Conservation (phyloP, 2,888 invertebrate genomes). For the Rhagophthalmus giganteus region DNA sequence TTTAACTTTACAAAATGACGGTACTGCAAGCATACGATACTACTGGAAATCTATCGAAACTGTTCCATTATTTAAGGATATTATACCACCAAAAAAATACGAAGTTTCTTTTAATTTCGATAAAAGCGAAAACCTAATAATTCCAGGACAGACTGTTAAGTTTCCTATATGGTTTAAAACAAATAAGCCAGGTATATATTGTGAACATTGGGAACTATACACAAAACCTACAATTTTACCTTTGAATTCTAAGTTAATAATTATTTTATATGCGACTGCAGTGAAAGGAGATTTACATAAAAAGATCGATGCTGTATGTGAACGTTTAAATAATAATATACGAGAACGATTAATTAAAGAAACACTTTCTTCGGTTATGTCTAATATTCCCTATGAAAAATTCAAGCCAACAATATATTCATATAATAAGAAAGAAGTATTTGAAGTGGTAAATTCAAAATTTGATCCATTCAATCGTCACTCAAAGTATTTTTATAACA, state of each 20-base stretch:
- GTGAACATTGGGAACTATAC: constrained; percentile 59
- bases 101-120: constrained; percentile 58
- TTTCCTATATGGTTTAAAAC: constrained; percentile 59
- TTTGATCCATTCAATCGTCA: constrained; percentile 20
- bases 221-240: constrained; percentile 55
- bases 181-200: constrained; percentile 51
- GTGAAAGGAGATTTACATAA: constrained; percentile 45
- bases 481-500: constrained; percentile 34
- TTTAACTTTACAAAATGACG: constrained; percentile 56
- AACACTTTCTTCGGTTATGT: constrained; percentile 7
- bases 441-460: constrained; percentile 35
- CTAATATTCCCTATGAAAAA: constrained; percentile 10
- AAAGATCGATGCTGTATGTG: constrained; percentile 41
- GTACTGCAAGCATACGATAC: constrained; percentile 57
- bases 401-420: constrained; percentile 17
- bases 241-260: constrained; percentile 45
- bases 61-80: constrained; percentile 40
- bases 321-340: constrained; percentile 28
- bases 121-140: constrained; percentile 59
- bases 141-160: constrained; percentile 57
- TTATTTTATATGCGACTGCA: constrained; percentile 54
- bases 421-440: constrained; percentile 33
- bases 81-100: constrained; percentile 46
- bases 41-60: constrained; percentile 55
- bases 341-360: constrained; percentile 32